Evolutionary conservation across 2,888 invertebrate species (phyloP).

Genomic region (Orchestes rusci): DNA sequence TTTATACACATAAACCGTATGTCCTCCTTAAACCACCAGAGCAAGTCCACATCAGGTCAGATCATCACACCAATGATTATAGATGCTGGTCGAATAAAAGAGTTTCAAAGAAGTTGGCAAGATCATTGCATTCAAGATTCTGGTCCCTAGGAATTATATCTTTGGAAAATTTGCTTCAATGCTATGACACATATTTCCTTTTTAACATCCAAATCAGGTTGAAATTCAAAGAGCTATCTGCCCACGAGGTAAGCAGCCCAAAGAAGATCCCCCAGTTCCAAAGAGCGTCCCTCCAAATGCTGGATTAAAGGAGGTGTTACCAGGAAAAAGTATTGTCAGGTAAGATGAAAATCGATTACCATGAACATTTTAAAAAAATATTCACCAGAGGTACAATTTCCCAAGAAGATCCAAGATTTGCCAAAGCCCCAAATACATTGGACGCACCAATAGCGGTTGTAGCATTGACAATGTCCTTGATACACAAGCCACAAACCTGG

Average conservation of each 20-base stretch:
- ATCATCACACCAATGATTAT: no score
- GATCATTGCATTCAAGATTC: no score
- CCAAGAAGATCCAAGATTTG: slow-evolving; percentile 48
- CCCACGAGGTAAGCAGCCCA: slow-evolving; percentile 33
- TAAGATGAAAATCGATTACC: slow-evolving; percentile 1
- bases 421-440: slow-evolving; percentile 46
- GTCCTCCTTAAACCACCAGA: no score
- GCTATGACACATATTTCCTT: no score
- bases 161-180: no score
- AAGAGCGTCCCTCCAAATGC: slow-evolving; percentile 25
- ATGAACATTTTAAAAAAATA: no score
- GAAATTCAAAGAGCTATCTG: slow-evolving; percentile 32
- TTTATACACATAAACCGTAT: no score
- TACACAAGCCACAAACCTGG: slow-evolving; percentile 54
- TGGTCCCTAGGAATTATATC: no score
- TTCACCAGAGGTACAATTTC: slow-evolving; percentile 45
- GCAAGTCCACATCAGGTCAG: no score
- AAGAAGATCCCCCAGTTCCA: slow-evolving; percentile 21
- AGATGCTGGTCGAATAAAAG: no score
- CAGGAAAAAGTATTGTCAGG: slow-evolving; percentile 39
- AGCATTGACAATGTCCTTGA: slow-evolving; percentile 52
- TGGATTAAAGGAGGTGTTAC: slow-evolving; percentile 29
- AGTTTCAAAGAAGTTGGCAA: no score
- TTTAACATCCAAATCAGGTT: no score
- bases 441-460: slow-evolving; percentile 52